Conservation (phyloP, 1,140 invertebrate species). For the Orchestia grillus region DNA sequence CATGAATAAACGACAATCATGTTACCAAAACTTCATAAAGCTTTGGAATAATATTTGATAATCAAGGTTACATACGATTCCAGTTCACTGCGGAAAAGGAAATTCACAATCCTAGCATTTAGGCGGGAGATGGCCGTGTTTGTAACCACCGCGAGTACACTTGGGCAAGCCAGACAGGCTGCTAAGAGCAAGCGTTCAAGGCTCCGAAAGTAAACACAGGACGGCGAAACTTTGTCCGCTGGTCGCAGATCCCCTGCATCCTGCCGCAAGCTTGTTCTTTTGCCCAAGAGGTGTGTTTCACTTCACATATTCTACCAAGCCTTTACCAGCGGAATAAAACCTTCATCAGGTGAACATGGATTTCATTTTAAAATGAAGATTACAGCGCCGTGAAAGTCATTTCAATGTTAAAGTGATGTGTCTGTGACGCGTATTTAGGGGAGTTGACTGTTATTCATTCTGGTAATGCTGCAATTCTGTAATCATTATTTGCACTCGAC, state of each 20-base stretch:
- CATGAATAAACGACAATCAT: background rate
- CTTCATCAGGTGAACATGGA: background rate
- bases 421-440: background rate
- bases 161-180: background rate
- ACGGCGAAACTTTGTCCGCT: background rate
- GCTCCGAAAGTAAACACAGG: background rate
- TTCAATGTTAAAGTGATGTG: background rate
- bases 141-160: background rate
- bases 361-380: background rate
- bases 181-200: background rate
- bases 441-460: background rate
- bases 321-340: background rate
- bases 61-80: too few relatives aligned
- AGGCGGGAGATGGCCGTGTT: background rate
- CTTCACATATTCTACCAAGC: background rate
- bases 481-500: background rate
- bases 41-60: too few relatives aligned
- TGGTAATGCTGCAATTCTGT: background rate
- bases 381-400: background rate
- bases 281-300: background rate
- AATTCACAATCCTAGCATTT: background rate
- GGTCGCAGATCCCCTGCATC: background rate
- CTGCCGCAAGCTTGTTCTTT: background rate
- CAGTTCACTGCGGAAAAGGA: background rate
- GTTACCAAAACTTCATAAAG: background rate